Conservation (phyloP, 92 coral and sea anemone species). For the Zoanthus solanderi region DNA sequence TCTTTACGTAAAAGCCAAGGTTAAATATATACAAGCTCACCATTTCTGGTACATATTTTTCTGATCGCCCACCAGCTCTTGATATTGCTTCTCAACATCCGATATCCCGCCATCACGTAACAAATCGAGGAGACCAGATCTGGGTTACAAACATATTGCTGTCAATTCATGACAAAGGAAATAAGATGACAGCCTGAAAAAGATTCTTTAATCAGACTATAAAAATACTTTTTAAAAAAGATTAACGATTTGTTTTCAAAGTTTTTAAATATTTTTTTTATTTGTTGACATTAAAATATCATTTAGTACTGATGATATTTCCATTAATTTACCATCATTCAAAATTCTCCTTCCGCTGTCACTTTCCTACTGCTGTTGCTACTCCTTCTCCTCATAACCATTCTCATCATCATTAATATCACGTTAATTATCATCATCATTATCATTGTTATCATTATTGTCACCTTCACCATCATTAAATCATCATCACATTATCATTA, state of each 20-base stretch:
- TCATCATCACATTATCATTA: not conserved
- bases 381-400: too few species aligned
- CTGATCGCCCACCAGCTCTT: slow-evolving; percentile 80
- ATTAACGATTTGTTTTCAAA: too few species aligned
- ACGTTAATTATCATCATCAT: not conserved
- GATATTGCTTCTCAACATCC: slow-evolving; percentile 82
- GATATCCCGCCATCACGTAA: slow-evolving; percentile 83
- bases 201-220: too few species aligned
- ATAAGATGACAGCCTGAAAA: not conserved
- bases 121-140: slow-evolving; percentile 86
- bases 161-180: not conserved
- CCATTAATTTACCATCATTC: too few species aligned
- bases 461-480: not conserved
- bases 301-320: too few species aligned
- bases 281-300: too few species aligned
- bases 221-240: too few species aligned
- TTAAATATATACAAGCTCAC: slow-evolving; percentile 39
- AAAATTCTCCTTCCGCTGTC: too few species aligned
- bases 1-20: not conserved
- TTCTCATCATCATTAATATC: not conserved
- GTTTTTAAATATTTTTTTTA: too few species aligned
- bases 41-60: slow-evolving; percentile 90
- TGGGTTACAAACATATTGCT: slow-evolving; percentile 11
- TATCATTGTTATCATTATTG: not conserved
- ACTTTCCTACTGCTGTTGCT: too few species aligned